Evolutionary conservation across 2,113 vertebrate genomes (phyloP).

Genomic region (Pristiophorus japonicus): DNA sequence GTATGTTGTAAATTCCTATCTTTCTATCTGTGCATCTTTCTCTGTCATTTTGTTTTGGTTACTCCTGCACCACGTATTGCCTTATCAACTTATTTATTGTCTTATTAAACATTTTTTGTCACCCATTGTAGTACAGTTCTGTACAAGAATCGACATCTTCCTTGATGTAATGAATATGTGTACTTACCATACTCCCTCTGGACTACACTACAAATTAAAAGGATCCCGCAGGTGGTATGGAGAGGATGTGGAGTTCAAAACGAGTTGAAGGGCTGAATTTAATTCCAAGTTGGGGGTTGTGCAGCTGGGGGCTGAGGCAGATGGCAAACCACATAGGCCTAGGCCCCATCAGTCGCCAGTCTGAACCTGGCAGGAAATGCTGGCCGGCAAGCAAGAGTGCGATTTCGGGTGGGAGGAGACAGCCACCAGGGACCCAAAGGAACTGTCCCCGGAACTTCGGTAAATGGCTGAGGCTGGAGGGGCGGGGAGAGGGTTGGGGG

Average conservation of each 20-base stretch:
- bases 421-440: background rate
- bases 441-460: background rate
- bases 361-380: background rate
- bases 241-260: background rate
- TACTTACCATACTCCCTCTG: background rate
- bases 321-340: background rate
- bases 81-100: background rate
- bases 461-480: background rate
- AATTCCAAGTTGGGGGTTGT: background rate
- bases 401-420: background rate
- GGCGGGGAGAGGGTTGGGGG: background rate
- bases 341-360: background rate
- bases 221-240: background rate
- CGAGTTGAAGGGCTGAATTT: background rate
- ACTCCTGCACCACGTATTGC: background rate
- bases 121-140: background rate
- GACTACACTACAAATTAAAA: background rate
- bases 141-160: background rate
- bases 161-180: background rate
- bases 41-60: background rate
- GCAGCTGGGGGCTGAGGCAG: background rate
- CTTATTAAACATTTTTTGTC: slow-evolving; percentile 19
- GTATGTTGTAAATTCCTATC: background rate
- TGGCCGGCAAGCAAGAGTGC: background rate
- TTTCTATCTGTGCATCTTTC: background rate